Conservation (phyloP, 2,888 invertebrate genomes). For the Monochamus alternatus region DNA sequence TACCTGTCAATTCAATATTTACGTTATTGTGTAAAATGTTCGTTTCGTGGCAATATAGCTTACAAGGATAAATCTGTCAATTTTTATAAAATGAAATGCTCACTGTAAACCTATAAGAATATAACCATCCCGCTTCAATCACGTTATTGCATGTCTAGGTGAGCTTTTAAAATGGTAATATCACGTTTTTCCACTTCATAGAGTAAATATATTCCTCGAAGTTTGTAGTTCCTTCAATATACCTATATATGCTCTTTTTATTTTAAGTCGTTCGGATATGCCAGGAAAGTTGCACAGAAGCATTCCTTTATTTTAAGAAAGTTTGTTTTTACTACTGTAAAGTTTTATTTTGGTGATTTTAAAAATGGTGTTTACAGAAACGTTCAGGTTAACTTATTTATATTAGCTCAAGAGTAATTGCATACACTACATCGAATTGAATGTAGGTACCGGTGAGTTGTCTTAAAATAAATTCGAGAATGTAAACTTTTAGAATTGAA, state of each 20-base stretch:
- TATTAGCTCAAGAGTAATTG: not conserved
- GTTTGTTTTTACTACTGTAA: no score
- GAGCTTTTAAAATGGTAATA: no score
- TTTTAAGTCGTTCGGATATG: not conserved
- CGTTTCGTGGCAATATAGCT: no score
- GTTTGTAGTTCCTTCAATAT: not conserved
- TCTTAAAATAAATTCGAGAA: not conserved
- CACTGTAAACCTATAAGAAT: no score
- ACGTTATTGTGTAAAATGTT: no score
- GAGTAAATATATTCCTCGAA: not conserved
- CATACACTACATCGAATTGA: not conserved
- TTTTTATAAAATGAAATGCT: no score
- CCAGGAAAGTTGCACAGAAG: not conserved
- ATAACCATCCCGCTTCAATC: no score
- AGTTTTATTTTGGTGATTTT: not conserved
- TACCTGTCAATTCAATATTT: no score
- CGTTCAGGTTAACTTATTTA: not conserved
- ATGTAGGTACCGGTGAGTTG: not conserved
- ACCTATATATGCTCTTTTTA: not conserved
- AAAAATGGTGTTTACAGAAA: slow-evolving; percentile 1
- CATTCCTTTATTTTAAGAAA: not conserved
- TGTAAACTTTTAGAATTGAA: not conserved
- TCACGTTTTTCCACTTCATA: not conserved
- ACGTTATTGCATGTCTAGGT: no score
- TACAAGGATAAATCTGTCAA: no score